Evolutionary conservation across 2,797 vertebrate species (phyloP).

Genomic region (Periparus ater): DNA sequence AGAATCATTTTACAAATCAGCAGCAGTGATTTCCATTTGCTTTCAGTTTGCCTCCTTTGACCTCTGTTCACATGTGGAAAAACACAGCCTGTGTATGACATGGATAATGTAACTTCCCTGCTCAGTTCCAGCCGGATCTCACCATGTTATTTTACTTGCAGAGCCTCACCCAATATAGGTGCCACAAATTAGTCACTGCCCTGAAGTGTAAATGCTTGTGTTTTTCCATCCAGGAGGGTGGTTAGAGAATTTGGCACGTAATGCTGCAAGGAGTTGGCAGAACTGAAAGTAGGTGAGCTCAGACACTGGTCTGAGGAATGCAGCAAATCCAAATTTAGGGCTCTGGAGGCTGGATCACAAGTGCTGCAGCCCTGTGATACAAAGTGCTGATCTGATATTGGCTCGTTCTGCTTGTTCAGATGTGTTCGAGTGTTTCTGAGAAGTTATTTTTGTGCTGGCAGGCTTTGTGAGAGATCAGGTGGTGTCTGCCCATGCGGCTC

Average conservation of each 20-base stretch:
- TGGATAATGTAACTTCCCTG: not conserved
- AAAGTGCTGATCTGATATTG: conserved; percentile 12
- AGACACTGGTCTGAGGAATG: not conserved
- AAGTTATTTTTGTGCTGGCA: conserved; percentile 66
- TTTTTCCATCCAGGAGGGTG: conserved; percentile 15
- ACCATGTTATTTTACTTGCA: not conserved
- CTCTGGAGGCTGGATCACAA: not conserved
- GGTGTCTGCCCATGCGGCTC: conserved; percentile 15
- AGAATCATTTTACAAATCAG: not conserved
- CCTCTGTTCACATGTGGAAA: not conserved
- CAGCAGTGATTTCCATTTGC: not conserved
- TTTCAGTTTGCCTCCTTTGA: not conserved
- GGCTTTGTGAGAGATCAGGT: conserved; percentile 42
- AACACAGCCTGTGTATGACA: not conserved
- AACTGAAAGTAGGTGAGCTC: conserved; percentile 6
- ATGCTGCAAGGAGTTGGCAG: not conserved
- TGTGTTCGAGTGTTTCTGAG: conserved; percentile 40
- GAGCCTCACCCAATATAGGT: not conserved
- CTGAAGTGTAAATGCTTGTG: not conserved
- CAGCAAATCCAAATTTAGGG: conserved; percentile 20
- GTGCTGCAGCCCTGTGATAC: conserved; percentile 8
- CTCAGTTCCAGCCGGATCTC: not conserved
- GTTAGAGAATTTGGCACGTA: not conserved
- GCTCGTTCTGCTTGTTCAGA: conserved; percentile 19
- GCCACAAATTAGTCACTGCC: conserved; percentile 32